These are phyloP conservation scores for Meganola albula DNA, from an alignment of 2,888 invertebrate species.

Conservation along the genomic window DNA sequence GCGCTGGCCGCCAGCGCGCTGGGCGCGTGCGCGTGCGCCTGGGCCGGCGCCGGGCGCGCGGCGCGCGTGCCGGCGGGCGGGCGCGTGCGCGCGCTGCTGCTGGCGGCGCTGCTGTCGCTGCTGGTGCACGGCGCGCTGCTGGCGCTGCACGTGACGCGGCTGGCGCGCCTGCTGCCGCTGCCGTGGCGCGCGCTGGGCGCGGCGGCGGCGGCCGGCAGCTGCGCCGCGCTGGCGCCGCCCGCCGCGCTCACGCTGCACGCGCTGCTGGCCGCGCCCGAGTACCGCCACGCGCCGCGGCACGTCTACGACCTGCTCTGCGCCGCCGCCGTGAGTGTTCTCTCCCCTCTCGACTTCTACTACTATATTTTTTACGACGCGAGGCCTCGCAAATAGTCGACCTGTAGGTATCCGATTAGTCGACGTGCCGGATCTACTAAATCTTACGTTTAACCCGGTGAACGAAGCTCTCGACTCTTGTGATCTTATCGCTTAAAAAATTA, in stretches of 20 bases:
- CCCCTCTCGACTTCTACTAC: too few species aligned
- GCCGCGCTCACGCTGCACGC: conserved; percentile 45
- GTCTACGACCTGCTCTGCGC: conserved; percentile 31
- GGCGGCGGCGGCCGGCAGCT: conserved; percentile 8
- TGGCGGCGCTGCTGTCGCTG: conserved; percentile 55
- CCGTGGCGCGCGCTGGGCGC: conserved; percentile 51
- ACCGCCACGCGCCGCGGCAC: conserved; percentile 31
- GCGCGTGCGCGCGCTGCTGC: conserved; percentile 53
- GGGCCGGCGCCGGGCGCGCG: conserved; percentile 47
- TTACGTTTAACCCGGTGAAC: too few species aligned
- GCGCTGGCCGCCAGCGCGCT: conserved; percentile 36
- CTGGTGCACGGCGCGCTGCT: conserved; percentile 59
- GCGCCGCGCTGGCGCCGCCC: conserved; percentile 39
- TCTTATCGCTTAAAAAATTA: too few species aligned
- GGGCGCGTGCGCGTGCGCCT: conserved; percentile 41
- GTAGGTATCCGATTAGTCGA: too few species aligned
- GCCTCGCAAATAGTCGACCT: too few species aligned
- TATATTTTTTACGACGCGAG: too few species aligned
- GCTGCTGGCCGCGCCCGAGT: conserved; percentile 37
- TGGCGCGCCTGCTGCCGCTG: conserved; percentile 60
- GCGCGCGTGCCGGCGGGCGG: conserved; percentile 39
- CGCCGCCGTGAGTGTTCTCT: too few species aligned
- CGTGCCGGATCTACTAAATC: too few species aligned
- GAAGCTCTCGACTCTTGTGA: too few species aligned
- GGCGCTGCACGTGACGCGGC: conserved; percentile 53